A percentile compares a stretch with the other conserved stretches of the same genome.
Evolutionary conservation across 2,113 vertebrate species (phyloP).

Genomic region (Martes martes): DNA sequence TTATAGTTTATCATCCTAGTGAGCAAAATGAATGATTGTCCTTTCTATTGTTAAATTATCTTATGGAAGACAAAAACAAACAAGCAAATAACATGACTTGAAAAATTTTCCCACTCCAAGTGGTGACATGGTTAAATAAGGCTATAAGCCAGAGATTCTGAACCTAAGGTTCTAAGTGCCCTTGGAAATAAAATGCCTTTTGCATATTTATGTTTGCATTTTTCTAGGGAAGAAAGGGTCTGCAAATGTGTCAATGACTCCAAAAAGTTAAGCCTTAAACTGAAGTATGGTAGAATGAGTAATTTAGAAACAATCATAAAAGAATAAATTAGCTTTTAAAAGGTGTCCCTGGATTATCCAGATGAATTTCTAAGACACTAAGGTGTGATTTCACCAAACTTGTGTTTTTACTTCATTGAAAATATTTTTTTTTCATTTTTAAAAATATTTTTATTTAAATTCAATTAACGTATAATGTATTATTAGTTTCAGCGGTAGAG

Average conservation of each 20-base stretch:
- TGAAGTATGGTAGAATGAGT: conserved; percentile 23
- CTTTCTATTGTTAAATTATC: not conserved
- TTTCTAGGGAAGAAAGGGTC: not conserved
- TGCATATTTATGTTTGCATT: not conserved
- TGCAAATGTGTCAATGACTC: not conserved
- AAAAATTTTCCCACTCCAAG: not conserved
- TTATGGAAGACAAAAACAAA: not conserved
- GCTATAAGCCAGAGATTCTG: not conserved
- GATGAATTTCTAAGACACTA: not conserved
- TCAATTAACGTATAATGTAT: too few species aligned
- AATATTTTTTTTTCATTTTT: too few species aligned
- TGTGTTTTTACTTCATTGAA: too few species aligned
- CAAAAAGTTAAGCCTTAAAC: not conserved
- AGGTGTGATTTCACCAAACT: not conserved
- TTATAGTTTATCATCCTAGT: not conserved
- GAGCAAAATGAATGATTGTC: not conserved
- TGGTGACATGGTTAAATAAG: not conserved
- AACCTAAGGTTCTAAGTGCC: not conserved
- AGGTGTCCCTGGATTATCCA: not conserved
- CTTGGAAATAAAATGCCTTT: not conserved
- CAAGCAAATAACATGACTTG: not conserved
- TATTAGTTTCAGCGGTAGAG: too few species aligned
- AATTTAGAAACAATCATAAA: not conserved
- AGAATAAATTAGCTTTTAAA: conserved; percentile 18
- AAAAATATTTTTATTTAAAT: too few species aligned